Evolutionary conservation across 2,888 invertebrate species (phyloP), one percentile per base, ranked within the genome.

Genomic region (Drosophila diplacantha): DNA sequence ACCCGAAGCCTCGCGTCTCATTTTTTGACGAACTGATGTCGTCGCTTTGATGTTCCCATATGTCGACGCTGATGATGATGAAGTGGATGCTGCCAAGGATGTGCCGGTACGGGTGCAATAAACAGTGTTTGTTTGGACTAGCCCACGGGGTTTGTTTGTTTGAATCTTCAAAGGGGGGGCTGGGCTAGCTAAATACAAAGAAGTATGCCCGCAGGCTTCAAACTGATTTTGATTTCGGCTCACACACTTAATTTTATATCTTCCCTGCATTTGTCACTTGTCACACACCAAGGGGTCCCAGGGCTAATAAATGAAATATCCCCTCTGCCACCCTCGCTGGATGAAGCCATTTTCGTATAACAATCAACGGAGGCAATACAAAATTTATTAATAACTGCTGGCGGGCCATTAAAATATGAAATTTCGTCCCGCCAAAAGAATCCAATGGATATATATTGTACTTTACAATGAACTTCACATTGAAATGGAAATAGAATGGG

Each of bases 11-110:
- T 37, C 20, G 39, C 9, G 31, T 43, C 52, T 72, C 72, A 46
- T 74, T 73, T 26, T 73, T 72, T 81, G 81, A 81, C 76, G 79
- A 76, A 76, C 79, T 81, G 59, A 56, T 69, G 74, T 81, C 73
- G 72, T 71, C 75, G 69, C 69, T 79, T 81, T 79, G 77, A 73
- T 70, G 69, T 65, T 26, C 38, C 49, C 43, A 62, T 38, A 38
- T 49, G 69, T 55, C 44, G 47, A 41, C 35, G 57, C 35, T 62
- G 65, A 62, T 35, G 67, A 37, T 34, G 37, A 50, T 50, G 50
- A 37, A 51, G 26, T 16, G 20, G 35, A 12, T 16, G 31, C 31
- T 20, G 43, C 68, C 26, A 62, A 72, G 66, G 82, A 68, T 81
- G 43, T 50, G 35, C 20, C 26, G 26, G 34, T 5, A 5, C 26